These are phyloP conservation scores for Reinhardtius hippoglossoides DNA, from an alignment of 2,113 vertebrate species.

Conservation along the genomic window DNA sequence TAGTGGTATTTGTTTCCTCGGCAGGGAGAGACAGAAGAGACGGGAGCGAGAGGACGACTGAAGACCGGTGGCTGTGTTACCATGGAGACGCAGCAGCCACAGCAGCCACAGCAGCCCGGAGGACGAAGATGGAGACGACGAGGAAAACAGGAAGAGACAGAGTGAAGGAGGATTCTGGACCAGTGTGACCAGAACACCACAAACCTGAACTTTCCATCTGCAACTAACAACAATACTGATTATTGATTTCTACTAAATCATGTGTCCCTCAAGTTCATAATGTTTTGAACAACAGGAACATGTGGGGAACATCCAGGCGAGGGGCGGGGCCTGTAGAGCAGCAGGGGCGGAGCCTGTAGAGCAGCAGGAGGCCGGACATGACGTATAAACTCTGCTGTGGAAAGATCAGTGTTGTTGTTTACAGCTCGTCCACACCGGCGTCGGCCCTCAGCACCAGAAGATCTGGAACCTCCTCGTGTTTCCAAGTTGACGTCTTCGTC, in stretches of 20 bases:
- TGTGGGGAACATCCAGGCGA: too few relatives aligned
- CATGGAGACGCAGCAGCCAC: slow-evolving; percentile 51
- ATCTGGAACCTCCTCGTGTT: too few relatives aligned
- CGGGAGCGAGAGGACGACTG: not conserved
- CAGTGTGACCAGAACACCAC: not conserved
- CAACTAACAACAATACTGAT: not conserved
- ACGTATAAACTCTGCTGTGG: too few relatives aligned
- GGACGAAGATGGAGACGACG: not conserved
- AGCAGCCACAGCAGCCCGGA: slow-evolving; percentile 15
- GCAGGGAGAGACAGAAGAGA: not conserved
- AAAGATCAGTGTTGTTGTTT: too few relatives aligned
- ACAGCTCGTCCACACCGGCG: too few relatives aligned
- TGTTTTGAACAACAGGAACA: too few relatives aligned
- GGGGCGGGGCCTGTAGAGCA: too few relatives aligned
- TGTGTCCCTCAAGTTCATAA: too few relatives aligned
- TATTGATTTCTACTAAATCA: not conserved
- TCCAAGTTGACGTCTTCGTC: too few relatives aligned
- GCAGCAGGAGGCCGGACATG: too few relatives aligned
- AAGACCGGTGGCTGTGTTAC: slow-evolving; percentile 24
- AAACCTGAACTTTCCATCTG: not conserved
- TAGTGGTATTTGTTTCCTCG: not conserved
- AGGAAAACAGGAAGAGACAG: not conserved
- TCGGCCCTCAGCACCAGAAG: too few relatives aligned
- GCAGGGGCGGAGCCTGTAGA: too few relatives aligned
- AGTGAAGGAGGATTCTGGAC: not conserved